These are phyloP conservation scores for Atherinosoma microstoma DNA, from an alignment of 2,797 vertebrate species.

Conservation along the genomic window DNA sequence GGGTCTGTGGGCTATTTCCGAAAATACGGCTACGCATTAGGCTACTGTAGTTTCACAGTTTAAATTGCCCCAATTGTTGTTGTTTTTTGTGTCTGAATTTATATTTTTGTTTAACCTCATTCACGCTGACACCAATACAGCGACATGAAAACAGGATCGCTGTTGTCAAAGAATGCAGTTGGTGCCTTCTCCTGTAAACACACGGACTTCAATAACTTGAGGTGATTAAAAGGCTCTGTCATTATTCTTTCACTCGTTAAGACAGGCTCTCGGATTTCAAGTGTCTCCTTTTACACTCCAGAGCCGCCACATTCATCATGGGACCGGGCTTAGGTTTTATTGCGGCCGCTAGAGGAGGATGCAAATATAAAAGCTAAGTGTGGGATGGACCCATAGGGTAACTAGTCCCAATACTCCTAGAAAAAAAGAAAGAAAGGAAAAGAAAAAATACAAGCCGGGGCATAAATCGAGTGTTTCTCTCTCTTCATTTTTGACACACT, in stretches of 20 bases:
- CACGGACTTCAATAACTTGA: conserved; percentile 67
- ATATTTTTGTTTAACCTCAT: conserved; percentile 1
- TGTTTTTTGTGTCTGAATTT: background rate
- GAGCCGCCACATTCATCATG: conserved; percentile 94
- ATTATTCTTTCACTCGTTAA: conserved; percentile 83
- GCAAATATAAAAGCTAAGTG: conserved; percentile 86
- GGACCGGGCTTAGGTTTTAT: conserved; percentile 88
- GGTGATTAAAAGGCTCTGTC: conserved; percentile 83
- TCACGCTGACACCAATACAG: background rate
- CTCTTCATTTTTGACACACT: conserved; percentile 48
- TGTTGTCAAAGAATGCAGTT: conserved; percentile 46
- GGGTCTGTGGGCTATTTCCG: too few species aligned
- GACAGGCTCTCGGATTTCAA: conserved; percentile 95
- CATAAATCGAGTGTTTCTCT: conserved; percentile 46
- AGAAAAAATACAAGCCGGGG: conserved; percentile 41
- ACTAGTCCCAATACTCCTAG: conserved; percentile 60
- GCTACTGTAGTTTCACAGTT: background rate
- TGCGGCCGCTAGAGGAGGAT: conserved; percentile 95
- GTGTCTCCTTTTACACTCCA: conserved; percentile 97
- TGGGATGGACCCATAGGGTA: conserved; percentile 89
- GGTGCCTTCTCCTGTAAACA: conserved; percentile 54
- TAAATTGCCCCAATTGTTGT: background rate
- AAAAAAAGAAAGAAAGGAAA: background rate
- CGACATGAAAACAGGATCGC: conserved; percentile 14
- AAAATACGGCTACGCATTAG: too few species aligned